Base-by-base conservation (phyloP, 1,140 invertebrate species). In the Galleria mellonella region DNA sequence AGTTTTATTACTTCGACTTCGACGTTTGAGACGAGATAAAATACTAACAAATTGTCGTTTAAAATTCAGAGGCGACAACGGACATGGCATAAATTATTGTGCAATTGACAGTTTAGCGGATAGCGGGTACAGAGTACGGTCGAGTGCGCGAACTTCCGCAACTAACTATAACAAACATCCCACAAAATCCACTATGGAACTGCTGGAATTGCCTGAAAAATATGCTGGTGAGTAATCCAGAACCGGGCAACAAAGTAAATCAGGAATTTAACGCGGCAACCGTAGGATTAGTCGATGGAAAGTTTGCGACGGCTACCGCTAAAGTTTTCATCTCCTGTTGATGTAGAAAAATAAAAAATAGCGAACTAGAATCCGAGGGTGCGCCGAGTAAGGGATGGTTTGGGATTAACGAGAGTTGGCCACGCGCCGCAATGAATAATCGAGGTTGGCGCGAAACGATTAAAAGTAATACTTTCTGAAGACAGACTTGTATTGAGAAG, bases 301-400 rank as follows among this genome's bases (percentile, higher is more conserved):
- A 77, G 56, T 77, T 82, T 70, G 37, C 51, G 47, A 47, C 32
- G 43, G 52, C 58, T 23, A 23, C 60, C 55, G 49, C 46, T 29
- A 48, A 77, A 83, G 72, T 81, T 81, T 75, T 70, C 76, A 72
- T 75, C 75, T 72, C 62, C 59, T 68, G 60, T 77, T 73, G 62
- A 75, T 70, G 71, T 66, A 64, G 57, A 58, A 70, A 68, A 71
- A 69, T 67, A 76, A 76, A 71, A 37, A 37, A 37, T 7, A 15
- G 30, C 35, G 12, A 37, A 37, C 14, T 36, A 15, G 12, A n/a
- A n/a, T 17, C 4, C 7, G 14, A 15, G 35, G 35, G 14, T 37
- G 13, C 35, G 35, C 10, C 10, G 30, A n/a, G 30, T 31, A 31
- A 9, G 30, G 47, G 46, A 60, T 59, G 51, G 51, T 53, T 38